A percentile compares a stretch with the other conserved stretches of the same genome.
These are phyloP conservation scores for Alethe castanea DNA, from an alignment of 2,113 vertebrate genomes.

Conservation along the genomic window DNA sequence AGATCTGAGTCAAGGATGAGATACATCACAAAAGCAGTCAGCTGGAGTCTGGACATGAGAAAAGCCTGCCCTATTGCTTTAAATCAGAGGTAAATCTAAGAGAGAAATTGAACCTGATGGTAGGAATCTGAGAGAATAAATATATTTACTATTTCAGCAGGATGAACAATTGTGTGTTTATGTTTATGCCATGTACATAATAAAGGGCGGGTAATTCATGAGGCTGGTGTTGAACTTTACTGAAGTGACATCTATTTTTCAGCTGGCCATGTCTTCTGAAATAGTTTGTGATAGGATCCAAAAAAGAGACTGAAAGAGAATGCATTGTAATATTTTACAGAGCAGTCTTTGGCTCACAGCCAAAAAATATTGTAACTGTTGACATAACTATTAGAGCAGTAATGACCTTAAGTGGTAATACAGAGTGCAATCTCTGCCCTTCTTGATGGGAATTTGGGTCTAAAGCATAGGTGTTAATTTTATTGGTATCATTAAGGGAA, in stretches of 20 bases:
- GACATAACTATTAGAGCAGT: background rate
- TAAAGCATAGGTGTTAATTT: background rate
- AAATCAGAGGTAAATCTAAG: background rate
- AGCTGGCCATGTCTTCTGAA: background rate
- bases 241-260: background rate
- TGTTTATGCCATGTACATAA: accelerated
- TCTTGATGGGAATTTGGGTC: background rate
- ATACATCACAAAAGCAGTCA: background rate
- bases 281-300: background rate
- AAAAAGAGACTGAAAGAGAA: background rate
- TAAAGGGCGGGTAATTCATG: accelerated
- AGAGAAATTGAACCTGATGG: background rate
- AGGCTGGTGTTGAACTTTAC: background rate
- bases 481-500: background rate
- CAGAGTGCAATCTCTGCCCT: background rate
- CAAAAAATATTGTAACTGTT: background rate
- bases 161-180: background rate
- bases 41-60: background rate
- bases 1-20: background rate
- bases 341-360: background rate
- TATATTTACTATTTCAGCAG: background rate
- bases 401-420: background rate
- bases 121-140: background rate
- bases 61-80: background rate
- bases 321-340: background rate